These are phyloP conservation scores for Syngnathus floridae DNA, from an alignment of 2,113 vertebrate genomes.

Conservation along the genomic window DNA sequence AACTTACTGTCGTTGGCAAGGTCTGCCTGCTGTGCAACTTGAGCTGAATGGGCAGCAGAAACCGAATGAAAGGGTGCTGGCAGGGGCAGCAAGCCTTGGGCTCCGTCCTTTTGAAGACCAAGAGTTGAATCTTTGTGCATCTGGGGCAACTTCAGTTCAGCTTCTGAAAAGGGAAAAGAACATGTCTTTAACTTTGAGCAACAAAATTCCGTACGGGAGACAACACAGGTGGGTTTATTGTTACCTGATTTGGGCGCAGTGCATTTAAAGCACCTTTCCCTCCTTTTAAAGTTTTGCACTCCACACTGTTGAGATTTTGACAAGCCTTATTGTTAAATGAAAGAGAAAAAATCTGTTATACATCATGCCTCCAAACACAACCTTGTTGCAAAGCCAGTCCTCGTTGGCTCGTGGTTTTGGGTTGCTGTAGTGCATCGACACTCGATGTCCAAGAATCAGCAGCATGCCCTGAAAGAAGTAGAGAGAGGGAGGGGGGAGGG, in stretches of 20 bases:
- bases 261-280: conserved; percentile 90
- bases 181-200: neutral
- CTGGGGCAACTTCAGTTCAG: conserved; percentile 79
- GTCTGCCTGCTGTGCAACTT: conserved; percentile 69
- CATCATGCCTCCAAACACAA: conserved; percentile 31
- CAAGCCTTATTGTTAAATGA: conserved; percentile 14
- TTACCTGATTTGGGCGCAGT: conserved; percentile 83
- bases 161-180: conserved; percentile 64
- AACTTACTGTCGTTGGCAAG: conserved; percentile 82
- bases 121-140: conserved; percentile 71
- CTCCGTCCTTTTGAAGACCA: conserved; percentile 72
- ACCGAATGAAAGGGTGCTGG: conserved; percentile 75
- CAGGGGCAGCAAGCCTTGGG: conserved; percentile 79
- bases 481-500: conserved; percentile 46
- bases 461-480: conserved; percentile 77
- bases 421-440: conserved; percentile 89
- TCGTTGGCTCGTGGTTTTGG: conserved; percentile 87
- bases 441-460: conserved; percentile 81
- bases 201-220: neutral
- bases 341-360: neutral
- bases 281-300: conserved; percentile 87
- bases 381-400: conserved; percentile 93
- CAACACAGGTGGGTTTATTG: neutral
- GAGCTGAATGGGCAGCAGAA: conserved; percentile 59
- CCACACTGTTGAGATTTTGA: conserved; percentile 72